Evolutionary conservation across 2,888 invertebrate species (phyloP), one percentile per base, ranked within the genome.

Genomic region (Drosophila flavopinicola): DNA sequence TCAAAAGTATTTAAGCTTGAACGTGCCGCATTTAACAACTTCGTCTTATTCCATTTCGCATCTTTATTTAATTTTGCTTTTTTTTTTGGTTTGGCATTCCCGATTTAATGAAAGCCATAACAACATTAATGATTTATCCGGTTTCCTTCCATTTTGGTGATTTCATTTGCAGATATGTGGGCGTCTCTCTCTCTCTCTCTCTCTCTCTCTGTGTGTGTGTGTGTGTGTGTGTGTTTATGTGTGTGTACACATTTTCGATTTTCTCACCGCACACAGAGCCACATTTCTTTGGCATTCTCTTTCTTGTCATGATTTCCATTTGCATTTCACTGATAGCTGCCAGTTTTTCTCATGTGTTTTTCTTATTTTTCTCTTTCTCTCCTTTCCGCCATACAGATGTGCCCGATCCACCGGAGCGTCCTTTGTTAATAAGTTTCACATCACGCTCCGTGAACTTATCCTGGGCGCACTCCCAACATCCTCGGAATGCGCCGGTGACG

Each of bases 381-480:
- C 39, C 58, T 47, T 52, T 29, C 7, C 6, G 11, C 13, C 27
- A 17, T 58, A 66, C 92, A 94, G 94, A 94, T 92, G 94, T 94
- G 85, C 94, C 95, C 63, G 94, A 94, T 89, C 93, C 94, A 72
- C 94, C 95, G 75, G 94, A 94, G 79, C 92, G 94, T 78, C 95
- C 95, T 73, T 92, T 95, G 88, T 93, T 95, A 89, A 93, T 93
- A 91, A 93, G 93, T 90, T 95, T 95, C 91, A 94, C 95, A 67
- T 95, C 95, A 71, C 93, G 95, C 78, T 93, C 94, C 35, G 94
- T 94, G 85, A 94, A 94, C 91, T 92, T 95, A 84, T 95, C 95
- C 52, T 95, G 95, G 95, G 94, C 95, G 59, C 94, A 94, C 63
- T 94, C 94, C 72, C 93, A 93, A 80, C 93, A 94, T 91, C 93